phyloP scores from a whole-genome alignment of 1,140 invertebrate genomes.

The Conopomorpha cramerella region DNA sequence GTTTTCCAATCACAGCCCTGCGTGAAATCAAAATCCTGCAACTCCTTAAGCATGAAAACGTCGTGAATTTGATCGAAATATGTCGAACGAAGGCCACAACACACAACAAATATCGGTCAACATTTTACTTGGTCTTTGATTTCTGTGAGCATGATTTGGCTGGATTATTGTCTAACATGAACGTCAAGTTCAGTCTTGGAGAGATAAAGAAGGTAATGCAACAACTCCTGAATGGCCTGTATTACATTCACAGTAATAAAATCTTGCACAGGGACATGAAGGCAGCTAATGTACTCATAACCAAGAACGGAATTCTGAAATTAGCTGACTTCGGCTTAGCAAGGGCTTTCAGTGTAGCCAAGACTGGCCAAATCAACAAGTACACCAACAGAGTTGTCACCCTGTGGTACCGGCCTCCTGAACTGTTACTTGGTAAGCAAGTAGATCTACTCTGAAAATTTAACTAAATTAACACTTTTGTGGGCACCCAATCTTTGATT shows the following conservation, averaged over 20 bases:
- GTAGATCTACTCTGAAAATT: too few species aligned
- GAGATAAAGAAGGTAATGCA: constrained; percentile 99
- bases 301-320: constrained; percentile 93
- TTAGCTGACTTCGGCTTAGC: constrained; percentile 93
- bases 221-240: constrained; percentile 92
- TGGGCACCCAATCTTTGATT: too few species aligned
- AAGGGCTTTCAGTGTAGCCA: constrained; percentile 88
- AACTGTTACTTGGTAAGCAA: constrained; percentile 57
- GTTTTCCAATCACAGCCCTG: constrained; percentile 93
- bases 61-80: too few species aligned
- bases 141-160: too few species aligned
- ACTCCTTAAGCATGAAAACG: constrained; percentile 75
- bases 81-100: too few species aligned
- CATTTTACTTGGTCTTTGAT: constrained; percentile 98
- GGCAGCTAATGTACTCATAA: constrained; percentile 96
- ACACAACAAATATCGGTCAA: constrained; percentile 96
- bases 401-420: constrained; percentile 94
- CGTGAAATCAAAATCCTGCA: constrained; percentile 97
- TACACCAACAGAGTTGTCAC: constrained; percentile 99
- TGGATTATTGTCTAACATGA: too few species aligned
- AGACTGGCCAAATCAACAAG: constrained; percentile 83
- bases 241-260: constrained; percentile 95
- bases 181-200: too few species aligned
- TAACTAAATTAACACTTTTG: too few species aligned
- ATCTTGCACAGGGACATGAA: too few species aligned